Evolutionary conservation across 2,113 vertebrate genomes (phyloP).

Genomic region (Chaenogobius annularis): DNA sequence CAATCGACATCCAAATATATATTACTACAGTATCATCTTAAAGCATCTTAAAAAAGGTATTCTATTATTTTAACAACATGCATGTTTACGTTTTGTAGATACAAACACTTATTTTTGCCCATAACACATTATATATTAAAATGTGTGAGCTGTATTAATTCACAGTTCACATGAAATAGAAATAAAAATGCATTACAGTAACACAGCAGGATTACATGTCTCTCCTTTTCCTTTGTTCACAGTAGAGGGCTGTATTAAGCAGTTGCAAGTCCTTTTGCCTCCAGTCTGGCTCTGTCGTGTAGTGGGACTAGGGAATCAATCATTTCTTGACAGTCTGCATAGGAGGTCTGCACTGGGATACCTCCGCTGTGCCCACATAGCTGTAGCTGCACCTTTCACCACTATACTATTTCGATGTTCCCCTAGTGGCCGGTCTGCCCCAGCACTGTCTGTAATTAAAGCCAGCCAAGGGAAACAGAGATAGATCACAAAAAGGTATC

Average conservation of each 20-base stretch:
- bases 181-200: constrained; percentile 6
- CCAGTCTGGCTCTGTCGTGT: constrained; percentile 35
- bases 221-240: constrained; percentile 38
- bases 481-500: constrained; percentile 31
- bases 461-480: constrained; percentile 68
- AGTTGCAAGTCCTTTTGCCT: constrained; percentile 18
- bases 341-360: neutral
- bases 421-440: constrained; percentile 62
- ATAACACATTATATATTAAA: neutral
- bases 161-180: constrained; percentile 2
- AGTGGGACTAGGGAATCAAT: constrained; percentile 58
- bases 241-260: constrained; percentile 26
- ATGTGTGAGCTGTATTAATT: neutral
- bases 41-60: neutral
- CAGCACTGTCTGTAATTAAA: constrained; percentile 72
- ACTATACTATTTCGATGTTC: neutral
- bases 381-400: constrained; percentile 15
- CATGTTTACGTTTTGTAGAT: neutral
- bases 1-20: neutral
- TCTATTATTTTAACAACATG: neutral
- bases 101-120: neutral
- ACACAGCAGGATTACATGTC: neutral
- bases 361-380: constrained; percentile 14
- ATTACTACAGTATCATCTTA: too few species aligned
- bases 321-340: constrained; percentile 43